phyloP scores from a whole-genome alignment of 1,140 invertebrate species.

The Megathymus violae region DNA sequence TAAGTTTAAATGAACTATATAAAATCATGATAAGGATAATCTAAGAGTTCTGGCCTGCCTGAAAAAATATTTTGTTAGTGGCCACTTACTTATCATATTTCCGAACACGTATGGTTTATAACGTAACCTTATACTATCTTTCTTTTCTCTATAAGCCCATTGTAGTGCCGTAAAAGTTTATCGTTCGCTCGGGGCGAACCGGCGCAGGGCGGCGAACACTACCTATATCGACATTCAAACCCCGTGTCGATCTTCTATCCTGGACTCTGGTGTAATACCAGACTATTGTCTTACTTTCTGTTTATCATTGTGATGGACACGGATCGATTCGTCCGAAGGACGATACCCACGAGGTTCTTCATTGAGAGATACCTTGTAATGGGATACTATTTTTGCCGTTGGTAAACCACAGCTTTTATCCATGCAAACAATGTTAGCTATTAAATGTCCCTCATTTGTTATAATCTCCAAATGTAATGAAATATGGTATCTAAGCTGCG shows the following conservation, averaged over 20 bases:
- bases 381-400: background rate
- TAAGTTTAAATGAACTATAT: too few species aligned
- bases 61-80: background rate
- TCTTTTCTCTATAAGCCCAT: slow-evolving; percentile 21
- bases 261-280: slow-evolving; percentile 21
- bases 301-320: slow-evolving; percentile 36
- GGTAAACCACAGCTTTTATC: background rate
- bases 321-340: slow-evolving; percentile 38
- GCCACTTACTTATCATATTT: background rate
- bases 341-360: slow-evolving; percentile 12
- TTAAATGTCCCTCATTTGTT: too few species aligned
- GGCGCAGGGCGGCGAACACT: too few species aligned
- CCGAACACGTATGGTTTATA: background rate
- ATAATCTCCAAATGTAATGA: too few species aligned
- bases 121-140: slow-evolving; percentile 1
- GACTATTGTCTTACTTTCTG: slow-evolving; percentile 26
- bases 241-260: slow-evolving; percentile 15
- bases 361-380: slow-evolving; percentile 8
- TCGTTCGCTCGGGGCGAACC: slow-evolving; percentile 10
- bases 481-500: too few species aligned
- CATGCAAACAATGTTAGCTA: too few species aligned
- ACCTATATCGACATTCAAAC: slow-evolving; percentile 25
- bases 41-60: background rate
- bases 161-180: slow-evolving; percentile 16
- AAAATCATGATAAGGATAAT: too few species aligned